These are phyloP conservation scores for Lasius fuliginosus DNA, from an alignment of 2,888 invertebrate genomes.

Conservation along the genomic window DNA sequence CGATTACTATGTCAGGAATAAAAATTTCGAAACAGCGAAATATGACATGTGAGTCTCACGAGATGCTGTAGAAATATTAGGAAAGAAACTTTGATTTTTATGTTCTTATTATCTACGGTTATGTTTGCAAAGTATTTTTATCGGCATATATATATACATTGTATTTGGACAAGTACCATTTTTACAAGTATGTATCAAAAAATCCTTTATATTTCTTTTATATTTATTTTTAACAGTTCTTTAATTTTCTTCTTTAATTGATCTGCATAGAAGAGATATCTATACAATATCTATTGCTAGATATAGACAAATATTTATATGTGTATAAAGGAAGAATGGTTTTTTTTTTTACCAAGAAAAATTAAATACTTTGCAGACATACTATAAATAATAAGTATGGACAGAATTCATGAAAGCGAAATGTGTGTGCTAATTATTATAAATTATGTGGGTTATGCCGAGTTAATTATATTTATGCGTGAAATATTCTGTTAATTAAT, in stretches of 20 bases:
- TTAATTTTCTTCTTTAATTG: neutral
- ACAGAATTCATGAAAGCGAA: constrained; percentile 39
- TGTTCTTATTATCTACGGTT: constrained; percentile 70
- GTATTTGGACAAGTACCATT: neutral
- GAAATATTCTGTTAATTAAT: constrained; percentile 21
- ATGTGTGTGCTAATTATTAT: constrained; percentile 57
- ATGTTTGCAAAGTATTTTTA: constrained; percentile 67
- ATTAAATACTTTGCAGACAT: constrained; percentile 70
- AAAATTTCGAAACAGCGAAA: constrained; percentile 34
- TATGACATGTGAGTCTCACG: constrained; percentile 60
- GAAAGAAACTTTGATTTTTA: constrained; percentile 58
- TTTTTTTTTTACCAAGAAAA: constrained; percentile 35
- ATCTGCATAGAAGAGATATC: neutral
- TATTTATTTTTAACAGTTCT: constrained; percentile 8
- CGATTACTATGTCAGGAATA: constrained; percentile 33
- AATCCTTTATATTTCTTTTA: neutral
- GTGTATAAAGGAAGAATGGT: neutral
- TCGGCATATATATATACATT: neutral
- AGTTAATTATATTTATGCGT: constrained; percentile 35
- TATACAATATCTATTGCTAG: constrained; percentile 24
- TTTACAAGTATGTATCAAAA: neutral
- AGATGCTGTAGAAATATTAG: constrained; percentile 55
- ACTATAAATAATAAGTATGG: constrained; percentile 68
- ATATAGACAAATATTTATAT: constrained; percentile 41
- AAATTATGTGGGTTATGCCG: constrained; percentile 17